Evolutionary conservation across 2,888 invertebrate species (phyloP).

Genomic region (Cephus nigrinus): DNA sequence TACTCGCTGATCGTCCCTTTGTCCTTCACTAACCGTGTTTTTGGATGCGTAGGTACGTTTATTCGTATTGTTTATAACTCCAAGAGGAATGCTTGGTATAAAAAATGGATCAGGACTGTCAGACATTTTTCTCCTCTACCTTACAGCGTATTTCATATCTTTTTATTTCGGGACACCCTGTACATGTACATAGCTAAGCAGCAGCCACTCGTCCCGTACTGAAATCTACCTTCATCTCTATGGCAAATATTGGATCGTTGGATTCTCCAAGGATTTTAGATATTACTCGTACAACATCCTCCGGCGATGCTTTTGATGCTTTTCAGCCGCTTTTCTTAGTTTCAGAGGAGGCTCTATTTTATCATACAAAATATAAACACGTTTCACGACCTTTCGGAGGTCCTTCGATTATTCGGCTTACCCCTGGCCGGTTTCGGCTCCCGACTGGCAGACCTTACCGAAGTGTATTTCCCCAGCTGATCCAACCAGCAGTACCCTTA

Average conservation of each 20-base stretch:
- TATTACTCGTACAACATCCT: conserved; percentile 54
- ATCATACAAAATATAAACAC: neutral
- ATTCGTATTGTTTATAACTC: too few relatives aligned
- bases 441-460: neutral
- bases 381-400: neutral
- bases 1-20: too few relatives aligned
- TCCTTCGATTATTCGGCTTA: neutral
- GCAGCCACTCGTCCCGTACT: conserved; percentile 4
- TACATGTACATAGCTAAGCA: neutral
- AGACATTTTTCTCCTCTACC: too few relatives aligned
- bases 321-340: neutral
- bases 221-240: conserved; percentile 52
- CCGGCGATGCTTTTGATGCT: conserved; percentile 47
- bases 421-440: neutral
- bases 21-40: too few relatives aligned
- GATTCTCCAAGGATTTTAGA: conserved; percentile 55
- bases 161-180: too few relatives aligned
- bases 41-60: too few relatives aligned
- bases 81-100: too few relatives aligned
- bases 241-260: conserved; percentile 59
- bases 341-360: conserved; percentile 12
- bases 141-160: too few relatives aligned
- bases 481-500: neutral
- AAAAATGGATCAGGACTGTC: too few relatives aligned
- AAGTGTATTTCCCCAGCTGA: neutral